Conservation (phyloP, 2,888 invertebrate genomes). For the Mellilla xanthometata region DNA sequence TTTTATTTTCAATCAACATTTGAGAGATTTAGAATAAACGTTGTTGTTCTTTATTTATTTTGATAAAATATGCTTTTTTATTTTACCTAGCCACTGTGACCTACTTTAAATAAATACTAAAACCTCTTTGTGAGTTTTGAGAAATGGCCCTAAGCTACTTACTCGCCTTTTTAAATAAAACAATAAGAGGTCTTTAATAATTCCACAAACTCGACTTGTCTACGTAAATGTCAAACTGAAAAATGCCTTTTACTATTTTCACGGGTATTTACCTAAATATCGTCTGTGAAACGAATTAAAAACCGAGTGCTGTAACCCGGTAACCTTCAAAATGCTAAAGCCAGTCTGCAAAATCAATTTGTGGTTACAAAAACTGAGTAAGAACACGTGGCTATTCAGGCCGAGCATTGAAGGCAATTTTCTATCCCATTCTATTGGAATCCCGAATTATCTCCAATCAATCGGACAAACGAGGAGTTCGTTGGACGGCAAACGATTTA, state of each 20-base stretch:
- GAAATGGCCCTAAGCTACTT: neutral
- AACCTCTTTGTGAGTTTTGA: neutral
- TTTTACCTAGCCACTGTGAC: no score
- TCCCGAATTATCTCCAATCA: constrained; percentile 71
- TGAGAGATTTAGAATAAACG: no score
- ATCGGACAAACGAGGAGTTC: constrained; percentile 65
- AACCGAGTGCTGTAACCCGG: neutral
- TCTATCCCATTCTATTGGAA: constrained; percentile 40
- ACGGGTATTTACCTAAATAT: neutral
- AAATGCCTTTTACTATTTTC: neutral
- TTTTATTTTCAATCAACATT: no score
- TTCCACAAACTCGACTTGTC: neutral
- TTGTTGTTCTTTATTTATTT: no score
- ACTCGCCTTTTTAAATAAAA: neutral
- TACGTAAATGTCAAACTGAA: neutral
- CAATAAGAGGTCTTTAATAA: neutral
- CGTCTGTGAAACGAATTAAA: neutral
- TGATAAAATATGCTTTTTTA: no score
- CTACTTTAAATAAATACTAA: no score
- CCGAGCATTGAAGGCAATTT: constrained; percentile 29
- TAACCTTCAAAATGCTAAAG: neutral
- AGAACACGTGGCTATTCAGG: constrained; percentile 23
- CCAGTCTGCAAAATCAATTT: constrained; percentile 28
- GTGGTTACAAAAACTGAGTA: constrained; percentile 22
- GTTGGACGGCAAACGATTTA: constrained; percentile 58